Evolutionary conservation across 2,113 vertebrate genomes (phyloP), one percentile per base, ranked within the genome.

Genomic region (Pseudorasbora parva): DNA sequence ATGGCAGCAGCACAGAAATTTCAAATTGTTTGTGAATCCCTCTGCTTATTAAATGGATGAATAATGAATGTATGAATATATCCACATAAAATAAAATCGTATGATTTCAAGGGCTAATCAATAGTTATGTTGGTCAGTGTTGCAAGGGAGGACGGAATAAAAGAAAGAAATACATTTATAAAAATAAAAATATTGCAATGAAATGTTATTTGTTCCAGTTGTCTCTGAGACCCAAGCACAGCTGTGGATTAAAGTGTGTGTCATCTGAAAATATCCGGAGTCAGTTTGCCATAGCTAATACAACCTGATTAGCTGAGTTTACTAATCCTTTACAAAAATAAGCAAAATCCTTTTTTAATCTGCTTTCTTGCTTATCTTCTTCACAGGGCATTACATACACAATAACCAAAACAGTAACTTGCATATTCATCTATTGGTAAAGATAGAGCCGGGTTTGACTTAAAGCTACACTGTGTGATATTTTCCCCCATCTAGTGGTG

Each of bases 311-410:
- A 71, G 21, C 41, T 45, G 68, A 43, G 68, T 72, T 72, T 72
- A 72, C 68, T 72, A 72, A 72, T 72, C 68, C 41, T 72, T 72
- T 23, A 72, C 68, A 72, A 72, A 71, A 72, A 72, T 45, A 47
- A 72, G 68, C n/a, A 14, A 72, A 72, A 72, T 72, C 41, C 68
- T 47, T 72, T 47, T 72, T 72, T 72, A 72, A 72, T 72, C 68
- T 72, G 68, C 68, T 72, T 72, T 45, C 68, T 72, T 72, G 68
- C 68, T 72, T 72, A 72, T n/a, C 68, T 47, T 43, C n/a, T 72
- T 47, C 68, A 72, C 12, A 72, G 68, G 6, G 41, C 41, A 47
- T 72, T 72, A 72, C 41, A 72, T 72, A 72, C 68, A 72, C 68
- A 72, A 72, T 47, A 12, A 72, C 41, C 21, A 45, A 72, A 68